These are phyloP conservation scores for Cyanistes caeruleus DNA, from an alignment of 2,113 vertebrate genomes.

Conservation along the genomic window DNA sequence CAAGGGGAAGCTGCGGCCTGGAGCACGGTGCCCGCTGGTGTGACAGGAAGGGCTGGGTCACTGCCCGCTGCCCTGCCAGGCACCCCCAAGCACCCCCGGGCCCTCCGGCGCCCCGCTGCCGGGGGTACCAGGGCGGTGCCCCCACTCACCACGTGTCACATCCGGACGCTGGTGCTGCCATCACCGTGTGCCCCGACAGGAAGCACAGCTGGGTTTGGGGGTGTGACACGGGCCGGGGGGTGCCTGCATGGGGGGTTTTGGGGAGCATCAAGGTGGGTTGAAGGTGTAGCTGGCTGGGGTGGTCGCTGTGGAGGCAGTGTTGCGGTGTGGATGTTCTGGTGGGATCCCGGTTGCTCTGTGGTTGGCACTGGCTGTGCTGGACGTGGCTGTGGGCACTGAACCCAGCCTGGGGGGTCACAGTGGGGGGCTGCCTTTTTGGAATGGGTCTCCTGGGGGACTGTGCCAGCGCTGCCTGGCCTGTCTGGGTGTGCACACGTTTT, in stretches of 20 bases:
- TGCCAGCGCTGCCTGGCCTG: fast-evolving
- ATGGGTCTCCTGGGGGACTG: neutral
- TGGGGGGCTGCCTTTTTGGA: neutral
- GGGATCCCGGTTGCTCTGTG: neutral
- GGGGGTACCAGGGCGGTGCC: constrained; percentile 5
- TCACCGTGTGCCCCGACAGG: neutral
- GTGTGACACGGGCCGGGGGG: neutral
- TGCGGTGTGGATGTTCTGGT: fast-evolving
- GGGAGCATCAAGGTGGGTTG: neutral
- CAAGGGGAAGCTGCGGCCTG: constrained; percentile 75
- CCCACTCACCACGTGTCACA: neutral
- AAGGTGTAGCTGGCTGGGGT: neutral
- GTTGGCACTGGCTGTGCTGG: neutral
- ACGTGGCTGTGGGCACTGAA: neutral
- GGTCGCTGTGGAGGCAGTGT: neutral
- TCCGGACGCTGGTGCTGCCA: constrained; percentile 38
- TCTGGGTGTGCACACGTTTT: neutral
- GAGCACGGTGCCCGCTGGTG: constrained; percentile 67
- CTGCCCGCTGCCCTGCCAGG: neutral
- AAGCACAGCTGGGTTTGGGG: neutral
- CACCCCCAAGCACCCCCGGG: neutral
- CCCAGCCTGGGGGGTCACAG: neutral
- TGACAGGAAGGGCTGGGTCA: constrained; percentile 72
- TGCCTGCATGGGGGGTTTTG: neutral
- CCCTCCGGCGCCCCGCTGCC: neutral